Conservation (phyloP, 1,140 invertebrate species). For the Apis dorsata region DNA sequence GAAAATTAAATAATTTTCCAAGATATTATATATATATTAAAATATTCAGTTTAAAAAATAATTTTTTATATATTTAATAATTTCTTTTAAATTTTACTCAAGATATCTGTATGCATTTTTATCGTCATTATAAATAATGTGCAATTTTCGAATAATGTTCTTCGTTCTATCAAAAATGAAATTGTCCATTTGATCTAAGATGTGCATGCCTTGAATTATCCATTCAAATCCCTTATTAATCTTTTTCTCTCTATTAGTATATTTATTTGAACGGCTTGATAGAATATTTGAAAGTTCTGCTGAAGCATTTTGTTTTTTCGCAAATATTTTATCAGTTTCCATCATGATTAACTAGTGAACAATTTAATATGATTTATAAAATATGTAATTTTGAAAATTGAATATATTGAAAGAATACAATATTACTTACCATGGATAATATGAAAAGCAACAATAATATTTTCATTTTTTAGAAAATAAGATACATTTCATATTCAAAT, state of each 20-base stretch:
- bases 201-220: constrained; percentile 70
- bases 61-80: background rate
- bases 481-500: background rate
- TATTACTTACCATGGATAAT: constrained; percentile 43
- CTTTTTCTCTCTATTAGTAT: constrained; percentile 49
- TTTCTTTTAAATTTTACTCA: background rate
- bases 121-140: constrained; percentile 65
- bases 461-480: constrained; percentile 28
- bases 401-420: background rate
- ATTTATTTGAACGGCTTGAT: background rate
- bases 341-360: constrained; percentile 25
- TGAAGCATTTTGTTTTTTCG: constrained; percentile 55
- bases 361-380: background rate
- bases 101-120: background rate
- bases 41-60: background rate
- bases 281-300: constrained; percentile 51
- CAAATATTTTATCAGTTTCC: constrained; percentile 43
- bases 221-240: constrained; percentile 70
- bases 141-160: constrained; percentile 67
- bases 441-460: constrained; percentile 7
- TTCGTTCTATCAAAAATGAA: constrained; percentile 70
- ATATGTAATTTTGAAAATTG: background rate
- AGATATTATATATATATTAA: background rate
- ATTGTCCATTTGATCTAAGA: constrained; percentile 71
- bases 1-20: background rate